Percentiles rank a stretch among this genome's conserved stretches.
Conservation (phyloP, 2,888 invertebrate species). For the Ariolimax columbianus region DNA sequence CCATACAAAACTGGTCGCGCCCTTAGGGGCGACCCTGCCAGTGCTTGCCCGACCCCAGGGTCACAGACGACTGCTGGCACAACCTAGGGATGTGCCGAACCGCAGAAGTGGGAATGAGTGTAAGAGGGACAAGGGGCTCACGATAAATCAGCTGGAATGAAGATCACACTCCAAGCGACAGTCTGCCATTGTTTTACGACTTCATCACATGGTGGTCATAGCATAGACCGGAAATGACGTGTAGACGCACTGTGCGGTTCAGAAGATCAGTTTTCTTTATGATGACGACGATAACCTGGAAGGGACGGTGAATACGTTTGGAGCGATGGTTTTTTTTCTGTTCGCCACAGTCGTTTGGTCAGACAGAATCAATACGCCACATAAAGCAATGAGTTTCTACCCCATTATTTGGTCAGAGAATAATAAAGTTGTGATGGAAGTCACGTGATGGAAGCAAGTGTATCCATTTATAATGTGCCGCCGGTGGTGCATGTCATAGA, state of each 20-base stretch:
- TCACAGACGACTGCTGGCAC: slow-evolving; percentile 3
- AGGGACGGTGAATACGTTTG: background rate
- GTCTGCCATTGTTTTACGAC: slow-evolving; percentile 35
- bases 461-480: background rate
- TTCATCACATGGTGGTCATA: background rate
- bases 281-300: background rate
- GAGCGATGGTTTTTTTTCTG: background rate
- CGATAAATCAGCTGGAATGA: slow-evolving; percentile 19
- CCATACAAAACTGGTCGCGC: slow-evolving; percentile 47
- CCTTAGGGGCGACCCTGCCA: slow-evolving; percentile 8
- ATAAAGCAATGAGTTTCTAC: background rate
- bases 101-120: slow-evolving; percentile 5
- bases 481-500: background rate
- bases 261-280: slow-evolving; percentile 2
- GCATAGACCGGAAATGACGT: slow-evolving; percentile 39
- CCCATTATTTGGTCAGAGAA: background rate
- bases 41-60: slow-evolving; percentile 37
- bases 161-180: slow-evolving; percentile 3
- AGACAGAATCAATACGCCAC: background rate
- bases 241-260: background rate
- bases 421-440: background rate
- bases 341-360: background rate
- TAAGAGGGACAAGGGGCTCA: background rate
- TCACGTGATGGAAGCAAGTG: background rate
- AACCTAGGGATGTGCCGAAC: slow-evolving; percentile 10